Evolutionary conservation across 2,888 invertebrate species (phyloP).

Genomic region (Tetragonisca angustula): DNA sequence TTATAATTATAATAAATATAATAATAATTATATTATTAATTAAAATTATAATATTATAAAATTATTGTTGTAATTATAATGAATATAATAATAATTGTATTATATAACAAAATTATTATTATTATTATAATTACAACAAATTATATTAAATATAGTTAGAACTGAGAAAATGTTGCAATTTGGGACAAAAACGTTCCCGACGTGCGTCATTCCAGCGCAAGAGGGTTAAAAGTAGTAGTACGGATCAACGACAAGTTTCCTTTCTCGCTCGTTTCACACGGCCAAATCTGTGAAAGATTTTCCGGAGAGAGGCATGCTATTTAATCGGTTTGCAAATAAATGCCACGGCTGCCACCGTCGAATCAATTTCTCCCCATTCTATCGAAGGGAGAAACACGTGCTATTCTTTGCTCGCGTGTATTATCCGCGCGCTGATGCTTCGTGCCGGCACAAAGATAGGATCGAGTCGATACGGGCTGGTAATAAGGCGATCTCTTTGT

Average conservation of each 20-base stretch:
- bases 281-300: background rate
- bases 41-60: too few species aligned
- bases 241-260: background rate
- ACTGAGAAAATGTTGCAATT: too few species aligned
- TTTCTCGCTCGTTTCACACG: background rate
- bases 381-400: constrained; percentile 7
- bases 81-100: too few species aligned
- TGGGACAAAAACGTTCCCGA: too few species aligned
- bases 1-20: too few species aligned
- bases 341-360: constrained; percentile 10
- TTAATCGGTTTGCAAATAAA: constrained; percentile 17
- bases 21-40: too few species aligned
- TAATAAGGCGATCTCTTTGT: constrained; percentile 70
- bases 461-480: constrained; percentile 59
- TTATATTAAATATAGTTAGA: too few species aligned
- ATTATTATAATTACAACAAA: too few species aligned
- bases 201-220: too few species aligned
- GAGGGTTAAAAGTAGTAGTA: background rate
- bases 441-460: constrained; percentile 59
- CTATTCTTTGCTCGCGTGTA: constrained; percentile 48
- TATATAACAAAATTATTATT: too few species aligned
- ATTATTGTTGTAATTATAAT: too few species aligned
- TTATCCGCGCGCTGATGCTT: constrained; percentile 55
- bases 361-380: constrained; percentile 36
- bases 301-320: background rate